Conservation (phyloP, 2,797 vertebrate genomes). For the Micrastur ruficollis region DNA sequence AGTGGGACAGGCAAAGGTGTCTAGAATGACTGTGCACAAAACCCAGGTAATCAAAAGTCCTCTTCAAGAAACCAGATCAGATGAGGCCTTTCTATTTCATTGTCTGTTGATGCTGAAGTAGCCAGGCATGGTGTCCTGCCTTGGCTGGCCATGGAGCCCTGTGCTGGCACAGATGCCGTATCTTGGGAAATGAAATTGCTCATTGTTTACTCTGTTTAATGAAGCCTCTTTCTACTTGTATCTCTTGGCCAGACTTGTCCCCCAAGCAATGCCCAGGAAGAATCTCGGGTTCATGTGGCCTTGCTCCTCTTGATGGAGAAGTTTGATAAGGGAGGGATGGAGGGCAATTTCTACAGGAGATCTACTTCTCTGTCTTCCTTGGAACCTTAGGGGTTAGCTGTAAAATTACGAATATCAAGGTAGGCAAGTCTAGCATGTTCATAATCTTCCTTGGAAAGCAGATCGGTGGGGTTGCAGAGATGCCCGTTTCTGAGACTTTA, state of each 20-base stretch:
- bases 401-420: neutral
- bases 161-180: neutral
- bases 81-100: neutral
- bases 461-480: rapidly evolving
- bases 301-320: neutral
- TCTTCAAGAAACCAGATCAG: neutral
- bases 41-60: neutral
- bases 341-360: neutral
- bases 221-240: neutral
- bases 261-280: neutral
- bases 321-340: neutral
- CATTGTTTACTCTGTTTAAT: neutral
- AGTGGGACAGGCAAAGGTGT: neutral
- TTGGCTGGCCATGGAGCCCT: neutral
- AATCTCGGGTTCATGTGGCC: neutral
- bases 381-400: neutral
- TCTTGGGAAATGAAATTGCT: neutral
- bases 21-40: neutral
- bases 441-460: neutral
- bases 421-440: neutral
- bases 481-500: neutral
- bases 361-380: neutral
- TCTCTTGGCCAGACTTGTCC: neutral
- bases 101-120: neutral
- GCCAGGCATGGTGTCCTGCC: neutral